Evolutionary conservation across 2,797 vertebrate genomes (phyloP).

Genomic region (Neomorphus geoffroyi): DNA sequence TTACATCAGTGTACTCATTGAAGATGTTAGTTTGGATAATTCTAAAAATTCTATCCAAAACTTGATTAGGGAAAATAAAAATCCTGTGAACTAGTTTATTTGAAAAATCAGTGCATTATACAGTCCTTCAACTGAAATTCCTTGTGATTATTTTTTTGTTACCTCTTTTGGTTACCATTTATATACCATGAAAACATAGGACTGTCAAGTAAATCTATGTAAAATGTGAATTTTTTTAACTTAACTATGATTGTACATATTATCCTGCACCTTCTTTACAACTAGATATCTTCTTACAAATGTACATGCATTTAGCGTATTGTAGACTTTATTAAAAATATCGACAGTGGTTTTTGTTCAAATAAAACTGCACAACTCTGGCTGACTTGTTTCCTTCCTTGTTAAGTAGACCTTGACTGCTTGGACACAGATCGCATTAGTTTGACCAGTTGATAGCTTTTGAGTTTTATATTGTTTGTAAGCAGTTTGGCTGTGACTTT

Average conservation of each 20-base stretch:
- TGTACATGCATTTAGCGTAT: conserved; percentile 55
- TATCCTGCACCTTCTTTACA: conserved; percentile 52
- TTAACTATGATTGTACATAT: conserved; percentile 64
- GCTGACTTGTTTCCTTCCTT: not conserved
- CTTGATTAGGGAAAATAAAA: conserved; percentile 34
- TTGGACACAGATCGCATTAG: not conserved
- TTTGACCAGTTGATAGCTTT: not conserved
- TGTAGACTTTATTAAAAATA: conserved; percentile 53
- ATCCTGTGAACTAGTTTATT: not conserved
- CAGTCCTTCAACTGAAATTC: not conserved
- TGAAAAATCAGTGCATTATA: not conserved
- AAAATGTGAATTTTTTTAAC: conserved; percentile 71
- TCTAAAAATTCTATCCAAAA: not conserved
- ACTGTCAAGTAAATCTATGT: conserved; percentile 57
- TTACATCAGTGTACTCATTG: conserved; percentile 16
- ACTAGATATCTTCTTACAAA: conserved; percentile 52
- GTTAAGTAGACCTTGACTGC: not conserved
- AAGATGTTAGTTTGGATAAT: not conserved
- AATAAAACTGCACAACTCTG: conserved; percentile 60
- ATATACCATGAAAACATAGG: conserved; percentile 23
- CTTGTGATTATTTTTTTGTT: not conserved
- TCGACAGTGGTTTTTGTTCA: conserved; percentile 46
- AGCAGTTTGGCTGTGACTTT: not conserved
- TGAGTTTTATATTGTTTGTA: not conserved
- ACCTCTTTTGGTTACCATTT: conserved; percentile 42